Percentiles rank a stretch among this genome's conserved stretches.
phyloP scores from a whole-genome alignment of 2,888 invertebrate species.

The Osmoderma eremita region DNA sequence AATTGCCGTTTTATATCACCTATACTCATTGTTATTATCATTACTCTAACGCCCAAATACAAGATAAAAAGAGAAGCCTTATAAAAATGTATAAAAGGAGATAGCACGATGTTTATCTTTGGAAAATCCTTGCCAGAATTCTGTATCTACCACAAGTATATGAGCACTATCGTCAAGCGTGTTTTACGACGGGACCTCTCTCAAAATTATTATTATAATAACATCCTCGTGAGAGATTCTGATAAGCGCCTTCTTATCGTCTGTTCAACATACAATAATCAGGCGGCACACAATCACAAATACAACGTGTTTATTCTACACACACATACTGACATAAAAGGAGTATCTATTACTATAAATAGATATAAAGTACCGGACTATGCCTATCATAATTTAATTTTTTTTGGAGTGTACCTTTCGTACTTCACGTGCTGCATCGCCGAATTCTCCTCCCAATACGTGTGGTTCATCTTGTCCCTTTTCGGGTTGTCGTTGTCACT shows the following conservation, averaged over 20 bases:
- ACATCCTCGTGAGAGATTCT: conserved; percentile 1
- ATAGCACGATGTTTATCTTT: conserved; percentile 10
- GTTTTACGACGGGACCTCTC: not conserved
- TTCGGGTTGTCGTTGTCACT: conserved; percentile 20
- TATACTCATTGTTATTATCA: too few relatives aligned
- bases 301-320: conserved; percentile 16
- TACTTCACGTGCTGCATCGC: conserved; percentile 66
- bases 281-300: not conserved
- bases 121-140: conserved; percentile 21
- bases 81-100: conserved; percentile 3
- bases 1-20: too few relatives aligned
- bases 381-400: too few relatives aligned
- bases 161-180: too few relatives aligned
- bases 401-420: conserved; percentile 63
- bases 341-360: conserved; percentile 13
- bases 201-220: not conserved
- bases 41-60: too few relatives aligned
- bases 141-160: not conserved
- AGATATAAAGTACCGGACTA: too few relatives aligned
- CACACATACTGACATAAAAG: not conserved
- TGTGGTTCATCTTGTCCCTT: conserved; percentile 61
- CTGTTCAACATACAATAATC: not conserved
- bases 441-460: conserved; percentile 67
- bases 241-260: conserved; percentile 3
- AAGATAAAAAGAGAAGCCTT: not conserved